Evolutionary conservation across 2,888 invertebrate species (phyloP).

Genomic region (Caenorhabditis becei): DNA sequence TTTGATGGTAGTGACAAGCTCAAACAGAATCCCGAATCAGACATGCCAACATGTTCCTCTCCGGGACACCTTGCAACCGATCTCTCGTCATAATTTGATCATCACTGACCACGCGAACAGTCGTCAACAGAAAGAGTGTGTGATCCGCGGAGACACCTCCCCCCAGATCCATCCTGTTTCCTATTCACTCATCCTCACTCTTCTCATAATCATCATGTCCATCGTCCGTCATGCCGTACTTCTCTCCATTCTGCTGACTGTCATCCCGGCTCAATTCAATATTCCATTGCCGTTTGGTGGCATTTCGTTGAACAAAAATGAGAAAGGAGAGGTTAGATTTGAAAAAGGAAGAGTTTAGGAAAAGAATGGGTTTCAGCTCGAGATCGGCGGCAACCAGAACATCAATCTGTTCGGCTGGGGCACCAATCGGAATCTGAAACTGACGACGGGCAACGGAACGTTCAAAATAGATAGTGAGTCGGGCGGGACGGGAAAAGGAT

Average conservation of each 20-base stretch:
- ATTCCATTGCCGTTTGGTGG: conserved; percentile 70
- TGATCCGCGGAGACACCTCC: conserved; percentile 3
- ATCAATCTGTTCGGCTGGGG: conserved; percentile 70
- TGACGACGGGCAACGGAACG: conserved; percentile 66
- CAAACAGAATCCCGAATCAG: too few relatives aligned
- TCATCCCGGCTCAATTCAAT: conserved; percentile 66
- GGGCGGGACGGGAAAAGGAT: background rate
- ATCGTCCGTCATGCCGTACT: conserved; percentile 36
- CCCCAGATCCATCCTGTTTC: conserved; percentile 31
- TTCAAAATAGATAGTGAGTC: conserved; percentile 66
- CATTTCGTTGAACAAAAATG: conserved; percentile 62
- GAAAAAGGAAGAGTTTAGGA: conserved; percentile 1
- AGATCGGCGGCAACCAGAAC: conserved; percentile 62
- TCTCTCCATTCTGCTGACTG: conserved; percentile 30
- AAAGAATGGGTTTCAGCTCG: conserved; percentile 53
- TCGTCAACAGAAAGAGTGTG: background rate
- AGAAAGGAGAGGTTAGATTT: conserved; percentile 68
- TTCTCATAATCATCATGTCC: conserved; percentile 31
- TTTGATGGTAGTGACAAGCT: too few relatives aligned
- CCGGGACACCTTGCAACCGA: background rate
- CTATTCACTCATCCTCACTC: conserved; percentile 13
- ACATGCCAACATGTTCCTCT: background rate
- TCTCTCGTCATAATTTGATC: conserved; percentile 27
- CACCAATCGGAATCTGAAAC: conserved; percentile 58
- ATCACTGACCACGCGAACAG: conserved; percentile 12